Base-by-base conservation (phyloP, 1,140 invertebrate species). In the Caenorhabditis inopinata region DNA sequence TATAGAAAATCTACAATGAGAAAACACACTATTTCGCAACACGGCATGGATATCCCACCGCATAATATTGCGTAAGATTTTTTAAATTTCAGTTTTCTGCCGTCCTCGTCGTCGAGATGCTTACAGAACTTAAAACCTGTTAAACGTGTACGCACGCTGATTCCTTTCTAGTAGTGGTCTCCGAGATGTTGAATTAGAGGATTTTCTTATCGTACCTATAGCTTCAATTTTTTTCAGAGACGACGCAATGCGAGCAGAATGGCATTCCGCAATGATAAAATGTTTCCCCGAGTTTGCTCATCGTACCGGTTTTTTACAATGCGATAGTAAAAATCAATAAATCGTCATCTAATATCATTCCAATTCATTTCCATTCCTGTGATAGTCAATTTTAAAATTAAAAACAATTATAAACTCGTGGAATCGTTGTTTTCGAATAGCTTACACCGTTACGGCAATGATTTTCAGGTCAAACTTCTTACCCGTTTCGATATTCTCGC, bases 271-370 rank as follows among this genome's bases (percentile, higher is more conserved):
- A 35, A 79, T 79, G 78, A 42, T 18, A 6, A 58, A 75, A 35
- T 79, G 78, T 32, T 79, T 79, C 21, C 78, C 78, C 16, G 78
- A 79, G 74, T 79, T 79, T 27, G 78, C 78, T 5, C 58, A 79
- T 35, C 38, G 78, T 7, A 79, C 78, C 6, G 78, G 78, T 5
- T 79, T 79, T 45, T 45, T 79, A 16, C 23, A 23, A 18, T 68
- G 27, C 25, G 27, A 12, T 23, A 6, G 18, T 7, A 68, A 38
- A 9, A 23, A n/a, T 6, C 2, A 51, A 58, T 38, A 2, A 42
- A 9, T 58, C n/a, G 7, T 68, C 6, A 18, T 68, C n/a, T 68
- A 32, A 21, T 68, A 68, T 32, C 58, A 68, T 68, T 68, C 58
- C 58, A 68, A 18, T 68, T 68, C 21, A 68, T 68, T 68, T n/a